Conservation (phyloP, 2,888 invertebrate genomes). For the Orthonevra nobilis region DNA sequence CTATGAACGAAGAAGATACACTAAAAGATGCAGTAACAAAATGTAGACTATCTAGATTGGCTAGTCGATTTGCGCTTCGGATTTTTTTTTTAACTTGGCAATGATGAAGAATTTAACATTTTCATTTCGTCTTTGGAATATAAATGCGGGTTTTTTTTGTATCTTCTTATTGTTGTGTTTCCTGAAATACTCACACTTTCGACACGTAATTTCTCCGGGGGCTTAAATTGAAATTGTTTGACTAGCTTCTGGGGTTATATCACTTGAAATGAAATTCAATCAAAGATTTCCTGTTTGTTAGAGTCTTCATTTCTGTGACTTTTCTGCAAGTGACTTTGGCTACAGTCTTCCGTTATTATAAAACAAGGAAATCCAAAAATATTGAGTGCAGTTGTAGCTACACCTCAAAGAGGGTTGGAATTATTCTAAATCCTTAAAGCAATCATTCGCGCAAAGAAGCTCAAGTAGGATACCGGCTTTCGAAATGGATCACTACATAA, state of each 20-base stretch:
- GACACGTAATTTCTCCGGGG: constrained; percentile 43
- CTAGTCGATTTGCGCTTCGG: too few species aligned
- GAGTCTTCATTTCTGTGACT: background rate
- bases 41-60: constrained; percentile 17
- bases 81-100: constrained; percentile 33
- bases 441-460: constrained; percentile 48
- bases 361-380: constrained; percentile 44
- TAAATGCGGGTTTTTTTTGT: background rate
- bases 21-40: constrained; percentile 8
- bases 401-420: too few species aligned
- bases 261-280: constrained; percentile 51
- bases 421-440: constrained; percentile 41
- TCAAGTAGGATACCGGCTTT: constrained; percentile 68
- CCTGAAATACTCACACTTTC: constrained; percentile 21
- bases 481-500: constrained; percentile 44
- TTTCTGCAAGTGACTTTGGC: constrained; percentile 13
- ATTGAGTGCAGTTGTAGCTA: background rate
- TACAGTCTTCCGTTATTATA: constrained; percentile 53
- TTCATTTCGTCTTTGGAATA: constrained; percentile 27
- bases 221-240: constrained; percentile 25
- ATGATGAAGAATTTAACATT: constrained; percentile 26
- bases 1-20: background rate
- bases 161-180: too few species aligned
- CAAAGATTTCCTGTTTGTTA: constrained; percentile 50
- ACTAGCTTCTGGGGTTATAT: constrained; percentile 40